These are phyloP conservation scores for Lepidothrix coronata DNA, from an alignment of 2,113 vertebrate species.

Conservation along the genomic window DNA sequence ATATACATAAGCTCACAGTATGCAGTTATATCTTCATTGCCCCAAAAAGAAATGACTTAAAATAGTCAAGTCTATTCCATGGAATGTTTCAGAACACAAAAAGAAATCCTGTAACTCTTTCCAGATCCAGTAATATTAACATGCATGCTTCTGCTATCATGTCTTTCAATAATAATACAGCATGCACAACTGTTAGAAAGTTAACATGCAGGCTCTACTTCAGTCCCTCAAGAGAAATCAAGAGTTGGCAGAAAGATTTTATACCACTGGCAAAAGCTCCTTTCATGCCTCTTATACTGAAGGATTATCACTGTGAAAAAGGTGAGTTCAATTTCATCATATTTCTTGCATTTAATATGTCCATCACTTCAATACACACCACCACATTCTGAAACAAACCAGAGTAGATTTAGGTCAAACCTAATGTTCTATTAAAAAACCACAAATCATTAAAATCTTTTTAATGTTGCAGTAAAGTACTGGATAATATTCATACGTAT, in stretches of 20 bases:
- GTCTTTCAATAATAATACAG: background rate
- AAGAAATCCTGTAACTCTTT: background rate
- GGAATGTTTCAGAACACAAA: background rate
- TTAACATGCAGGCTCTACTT: background rate
- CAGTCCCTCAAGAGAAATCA: background rate
- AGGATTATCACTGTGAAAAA: background rate
- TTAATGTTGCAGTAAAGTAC: background rate
- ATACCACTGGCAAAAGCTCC: background rate
- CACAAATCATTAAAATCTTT: background rate
- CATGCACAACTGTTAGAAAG: background rate
- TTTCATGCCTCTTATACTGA: background rate
- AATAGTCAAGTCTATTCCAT: background rate
- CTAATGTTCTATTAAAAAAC: background rate
- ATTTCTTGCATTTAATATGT: background rate
- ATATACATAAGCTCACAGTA: background rate
- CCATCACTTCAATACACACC: background rate
- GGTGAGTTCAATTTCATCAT: accelerated
- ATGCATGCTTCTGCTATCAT: background rate
- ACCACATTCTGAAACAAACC: background rate
- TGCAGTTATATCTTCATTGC: background rate
- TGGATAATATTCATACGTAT: background rate
- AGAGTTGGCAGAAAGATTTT: background rate
- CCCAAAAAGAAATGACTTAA: background rate
- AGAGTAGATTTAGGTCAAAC: background rate
- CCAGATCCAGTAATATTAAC: background rate